Percentiles rank a stretch among this genome's conserved stretches.
phyloP scores from a whole-genome alignment of 92 coral and sea anemone species.

The Umimayanthus chanpuru region DNA sequence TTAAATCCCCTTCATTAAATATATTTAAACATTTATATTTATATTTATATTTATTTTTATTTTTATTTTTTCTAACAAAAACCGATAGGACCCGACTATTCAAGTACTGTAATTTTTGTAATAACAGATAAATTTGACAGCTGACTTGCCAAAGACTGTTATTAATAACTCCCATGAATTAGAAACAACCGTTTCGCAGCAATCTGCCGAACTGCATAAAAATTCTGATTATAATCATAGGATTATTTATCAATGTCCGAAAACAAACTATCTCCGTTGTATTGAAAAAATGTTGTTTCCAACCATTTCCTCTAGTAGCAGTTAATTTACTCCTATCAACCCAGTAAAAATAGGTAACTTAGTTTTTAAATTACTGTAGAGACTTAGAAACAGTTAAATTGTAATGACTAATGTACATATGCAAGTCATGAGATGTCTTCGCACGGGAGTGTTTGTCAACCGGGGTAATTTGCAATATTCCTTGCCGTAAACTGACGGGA shows the following conservation, averaged over 20 bases:
- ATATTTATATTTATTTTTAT: neutral
- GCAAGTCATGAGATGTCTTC: neutral
- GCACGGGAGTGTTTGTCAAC: neutral
- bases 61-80: neutral
- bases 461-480: neutral
- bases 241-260: neutral
- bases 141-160: neutral
- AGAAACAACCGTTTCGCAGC: slow-evolving; percentile 22
- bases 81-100: neutral
- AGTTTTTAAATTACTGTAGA: neutral
- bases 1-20: neutral
- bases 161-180: neutral
- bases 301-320: slow-evolving; percentile 2
- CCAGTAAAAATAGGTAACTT: no score
- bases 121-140: neutral
- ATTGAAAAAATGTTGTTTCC: neutral
- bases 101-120: neutral
- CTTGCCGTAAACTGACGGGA: neutral
- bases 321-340: neutral
- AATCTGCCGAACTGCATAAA: slow-evolving; percentile 28
- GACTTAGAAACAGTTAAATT: slow-evolving; percentile 12
- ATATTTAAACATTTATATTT: neutral
- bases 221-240: slow-evolving; percentile 34
- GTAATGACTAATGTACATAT: neutral
- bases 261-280: neutral